These are phyloP conservation scores for Rallus crepitans DNA, from an alignment of 2,797 vertebrate genomes.

Conservation along the genomic window DNA sequence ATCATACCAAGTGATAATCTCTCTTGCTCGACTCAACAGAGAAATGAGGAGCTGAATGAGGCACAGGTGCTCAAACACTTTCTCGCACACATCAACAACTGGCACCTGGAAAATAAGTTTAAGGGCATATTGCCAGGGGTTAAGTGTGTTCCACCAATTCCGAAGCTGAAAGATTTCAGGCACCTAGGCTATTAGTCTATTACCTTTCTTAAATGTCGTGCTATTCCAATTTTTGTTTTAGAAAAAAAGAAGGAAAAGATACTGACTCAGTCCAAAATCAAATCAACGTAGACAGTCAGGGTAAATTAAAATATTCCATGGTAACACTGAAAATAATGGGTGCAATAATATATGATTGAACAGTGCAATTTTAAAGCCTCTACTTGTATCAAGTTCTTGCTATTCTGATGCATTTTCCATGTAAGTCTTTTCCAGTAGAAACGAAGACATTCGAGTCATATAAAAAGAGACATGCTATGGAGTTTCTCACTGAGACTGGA, in stretches of 20 bases:
- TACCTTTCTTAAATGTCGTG: background rate
- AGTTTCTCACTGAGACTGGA: background rate
- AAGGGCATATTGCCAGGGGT: background rate
- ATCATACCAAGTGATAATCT: background rate
- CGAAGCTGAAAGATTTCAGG: background rate
- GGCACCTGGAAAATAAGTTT: slow-evolving; percentile 19
- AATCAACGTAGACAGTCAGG: background rate
- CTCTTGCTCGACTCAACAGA: background rate
- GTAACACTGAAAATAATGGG: background rate
- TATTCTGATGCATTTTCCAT: background rate
- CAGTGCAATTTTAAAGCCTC: background rate
- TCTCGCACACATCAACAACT: background rate
- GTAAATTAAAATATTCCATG: background rate
- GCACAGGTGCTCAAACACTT: slow-evolving; percentile 3
- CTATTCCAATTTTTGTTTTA: background rate
- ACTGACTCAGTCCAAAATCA: background rate
- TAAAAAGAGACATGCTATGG: background rate
- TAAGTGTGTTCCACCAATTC: background rate
- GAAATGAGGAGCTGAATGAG: slow-evolving; percentile 3
- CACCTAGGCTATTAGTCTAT: background rate
- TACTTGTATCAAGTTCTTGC: background rate
- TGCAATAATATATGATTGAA: background rate
- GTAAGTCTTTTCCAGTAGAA: background rate
- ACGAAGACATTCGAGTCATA: background rate
- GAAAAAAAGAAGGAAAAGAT: background rate